Evolutionary conservation across 2,797 vertebrate genomes (phyloP), one percentile per base, ranked within the genome.

Genomic region (Moxostoma hubbsi): DNA sequence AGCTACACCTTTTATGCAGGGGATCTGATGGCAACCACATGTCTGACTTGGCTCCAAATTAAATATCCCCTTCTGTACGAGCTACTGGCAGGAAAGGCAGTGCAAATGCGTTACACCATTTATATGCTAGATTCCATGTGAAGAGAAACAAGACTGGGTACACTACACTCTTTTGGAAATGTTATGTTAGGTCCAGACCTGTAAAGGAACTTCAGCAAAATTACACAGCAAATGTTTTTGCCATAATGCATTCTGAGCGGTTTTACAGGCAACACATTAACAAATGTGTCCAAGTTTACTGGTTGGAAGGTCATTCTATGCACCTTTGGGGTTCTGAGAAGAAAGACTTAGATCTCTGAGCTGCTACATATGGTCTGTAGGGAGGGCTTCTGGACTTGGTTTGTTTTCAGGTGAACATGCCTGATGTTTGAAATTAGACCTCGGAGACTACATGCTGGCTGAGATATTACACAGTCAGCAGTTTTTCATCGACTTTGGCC

Each of bases 21-120:
- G 57, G 63, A 84, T 66, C 76, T 89, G 89, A 90, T 89, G 77
- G 81, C 72, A 85, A 85, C 84, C 90, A 88, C 85, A 85, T 89
- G 86, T 85, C 77, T 87, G 81, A 86, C 76, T 80, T 57, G 55
- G 51, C 75, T 89, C 88, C 87, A 90, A 89, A 87, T 73, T 51
- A 81, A 89, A 88, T 85, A 87, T 59, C 77, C 77, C 73, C 62
- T 73, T 75, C 79, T 82, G 73, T 69, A 82, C 65, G 76, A 88
- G 68, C 72, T 71, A 76, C 77, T 85, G 83, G 79, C 84, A 79
- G 86, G 36, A 75, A 54, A 81, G 76, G 72, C 62, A 84, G 69
- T 75, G 83, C 66, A 68, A 82, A 85, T 79, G 70, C 59, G 77
- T 71, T 69, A 54, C 72, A 50, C 74, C 82, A 85, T 51, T 81